Conservation (phyloP, 2,797 vertebrate species). For the Chloroceryle amazona region DNA sequence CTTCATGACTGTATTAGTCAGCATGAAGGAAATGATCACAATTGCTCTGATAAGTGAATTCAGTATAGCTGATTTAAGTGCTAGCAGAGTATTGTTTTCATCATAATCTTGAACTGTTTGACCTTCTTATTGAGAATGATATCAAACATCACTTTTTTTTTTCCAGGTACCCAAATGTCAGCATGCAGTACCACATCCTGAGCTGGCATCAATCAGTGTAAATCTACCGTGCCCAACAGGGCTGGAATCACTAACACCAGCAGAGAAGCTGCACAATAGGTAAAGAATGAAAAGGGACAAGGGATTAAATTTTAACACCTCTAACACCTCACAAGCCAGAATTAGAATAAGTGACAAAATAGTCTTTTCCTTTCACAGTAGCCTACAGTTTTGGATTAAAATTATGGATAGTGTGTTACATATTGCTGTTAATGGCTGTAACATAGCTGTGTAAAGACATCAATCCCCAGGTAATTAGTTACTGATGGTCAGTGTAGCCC, state of each 20-base stretch:
- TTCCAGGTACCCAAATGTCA: neutral
- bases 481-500: neutral
- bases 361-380: neutral
- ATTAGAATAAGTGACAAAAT: neutral
- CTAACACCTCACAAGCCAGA: neutral
- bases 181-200: neutral
- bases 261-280: neutral
- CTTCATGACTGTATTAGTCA: neutral
- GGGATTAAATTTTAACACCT: fast-evolving
- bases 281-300: neutral
- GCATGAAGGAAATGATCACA: neutral
- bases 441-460: neutral
- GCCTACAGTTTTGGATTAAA: neutral
- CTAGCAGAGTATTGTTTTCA: conserved; percentile 4
- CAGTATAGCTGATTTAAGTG: neutral
- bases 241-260: neutral
- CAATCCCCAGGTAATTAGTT: neutral
- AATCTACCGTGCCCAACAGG: fast-evolving
- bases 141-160: neutral
- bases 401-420: fast-evolving
- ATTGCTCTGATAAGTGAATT: neutral
- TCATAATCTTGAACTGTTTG: neutral
- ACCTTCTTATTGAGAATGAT: neutral
- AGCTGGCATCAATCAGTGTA: neutral
- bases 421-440: neutral